Base-by-base conservation (phyloP, 2,888 invertebrate species). In the Linnaemya vulpina region DNA sequence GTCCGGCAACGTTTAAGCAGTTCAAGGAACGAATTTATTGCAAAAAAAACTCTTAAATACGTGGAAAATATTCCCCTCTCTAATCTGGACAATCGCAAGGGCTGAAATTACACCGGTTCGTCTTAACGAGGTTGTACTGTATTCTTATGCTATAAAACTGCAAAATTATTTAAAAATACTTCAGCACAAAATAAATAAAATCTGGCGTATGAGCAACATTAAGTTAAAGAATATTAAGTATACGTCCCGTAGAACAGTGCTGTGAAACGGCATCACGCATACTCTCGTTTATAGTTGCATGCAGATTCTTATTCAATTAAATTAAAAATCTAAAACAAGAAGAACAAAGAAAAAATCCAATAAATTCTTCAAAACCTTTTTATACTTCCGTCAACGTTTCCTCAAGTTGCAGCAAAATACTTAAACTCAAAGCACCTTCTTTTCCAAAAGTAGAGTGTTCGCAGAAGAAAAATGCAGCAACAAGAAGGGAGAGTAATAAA, bases 401-500 rank as follows among this genome's bases (percentile, higher is more conserved):
- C 9, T 30, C 4, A n/a, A 60, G 60, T 46, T 46, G 3, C 20
- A 53, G 38, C 8, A 38, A n/a, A 40, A 43, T 25, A 70, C 40
- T 25, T 58, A n/a, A 70, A 58, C 58, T 17, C 3, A 46, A 22
- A 51, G 17, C 38, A 46, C 43, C 53, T 4, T 13, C 51, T 15
- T 30, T 40, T 58, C 25, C 3, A 51, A 51, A 17, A 38, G 77
- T 77, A 77, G 77, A 10, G 11, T 17, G 11, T 17, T 40, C 55
- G 22, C 8, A 25, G 10, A 65, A 22, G 4, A 58, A 46, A 13
- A 70, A 30, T 55, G 22, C 53, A 65, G 9, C 60, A 73, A 62
- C 73, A 51, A 68, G 73, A n/a, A n/a, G n/a, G n/a, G n/a, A 46
- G 78, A 74, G 83, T 68, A 78, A 82, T 62, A 78, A 85, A 83